A percentile compares a stretch with the other conserved stretches of the same genome.
phyloP scores from a whole-genome alignment of 2,888 invertebrate species.

The Aelia acuminata region DNA sequence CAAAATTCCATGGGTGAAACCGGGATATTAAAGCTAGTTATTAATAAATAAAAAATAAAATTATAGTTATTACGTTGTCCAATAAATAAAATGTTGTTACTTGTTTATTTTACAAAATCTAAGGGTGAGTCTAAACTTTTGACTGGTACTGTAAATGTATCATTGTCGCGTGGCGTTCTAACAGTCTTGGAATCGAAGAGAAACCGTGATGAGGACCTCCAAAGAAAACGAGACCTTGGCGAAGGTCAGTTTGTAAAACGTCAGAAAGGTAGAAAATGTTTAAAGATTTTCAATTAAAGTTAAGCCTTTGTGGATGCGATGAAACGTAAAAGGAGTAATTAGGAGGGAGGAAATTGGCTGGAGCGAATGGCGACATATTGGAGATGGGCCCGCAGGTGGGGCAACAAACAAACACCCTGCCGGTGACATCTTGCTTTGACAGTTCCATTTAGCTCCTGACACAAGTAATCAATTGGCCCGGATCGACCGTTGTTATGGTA shows the following conservation, averaged over 20 bases:
- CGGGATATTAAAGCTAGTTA: too few species aligned
- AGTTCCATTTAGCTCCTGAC: slow-evolving; percentile 64
- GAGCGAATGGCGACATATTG: slow-evolving; percentile 43
- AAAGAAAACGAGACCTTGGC: not conserved
- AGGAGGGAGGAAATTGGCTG: slow-evolving; percentile 49
- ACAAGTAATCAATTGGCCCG: slow-evolving; percentile 64
- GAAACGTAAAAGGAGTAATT: slow-evolving; percentile 55
- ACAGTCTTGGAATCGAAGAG: too few species aligned
- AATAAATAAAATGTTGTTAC: too few species aligned
- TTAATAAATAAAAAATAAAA: too few species aligned
- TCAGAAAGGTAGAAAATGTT: slow-evolving; percentile 46
- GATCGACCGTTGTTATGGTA: slow-evolving; percentile 63
- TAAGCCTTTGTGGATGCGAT: slow-evolving; percentile 44
- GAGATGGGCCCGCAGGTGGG: slow-evolving; percentile 46
- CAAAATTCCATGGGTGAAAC: too few species aligned
- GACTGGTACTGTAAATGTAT: too few species aligned
- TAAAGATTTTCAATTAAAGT: slow-evolving; percentile 55
- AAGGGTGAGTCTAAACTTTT: too few species aligned
- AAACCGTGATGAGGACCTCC: not conserved
- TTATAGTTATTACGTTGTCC: too few species aligned
- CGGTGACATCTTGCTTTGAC: slow-evolving; percentile 63
- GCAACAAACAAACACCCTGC: slow-evolving; percentile 56
- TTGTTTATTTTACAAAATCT: too few species aligned
- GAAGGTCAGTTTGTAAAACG: not conserved
- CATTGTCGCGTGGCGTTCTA: too few species aligned